Conservation (phyloP, 2,888 invertebrate species). For the Erynnis tages region DNA sequence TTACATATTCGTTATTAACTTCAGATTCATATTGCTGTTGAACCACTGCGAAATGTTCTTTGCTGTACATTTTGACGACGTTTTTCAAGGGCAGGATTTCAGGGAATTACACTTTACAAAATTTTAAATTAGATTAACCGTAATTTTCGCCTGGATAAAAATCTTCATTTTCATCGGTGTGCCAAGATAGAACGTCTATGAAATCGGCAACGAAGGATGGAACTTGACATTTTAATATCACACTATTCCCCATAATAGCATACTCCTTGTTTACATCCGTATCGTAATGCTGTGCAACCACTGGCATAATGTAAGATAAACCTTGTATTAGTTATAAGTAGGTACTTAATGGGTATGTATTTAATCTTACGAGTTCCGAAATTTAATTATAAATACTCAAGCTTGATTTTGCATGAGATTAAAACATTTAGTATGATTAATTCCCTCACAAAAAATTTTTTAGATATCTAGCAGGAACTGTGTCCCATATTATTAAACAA, state of each 20-base stretch:
- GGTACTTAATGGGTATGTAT: no score
- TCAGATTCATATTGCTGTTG: constrained; percentile 95
- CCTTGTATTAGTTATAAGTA: background rate
- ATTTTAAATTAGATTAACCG: constrained; percentile 63
- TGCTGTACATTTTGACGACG: no score
- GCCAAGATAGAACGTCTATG: constrained; percentile 90
- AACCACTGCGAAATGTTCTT: constrained; percentile 84
- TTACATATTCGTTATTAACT: constrained; percentile 95
- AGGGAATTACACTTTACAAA: constrained; percentile 15
- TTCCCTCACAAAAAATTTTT: no score
- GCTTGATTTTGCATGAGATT: no score
- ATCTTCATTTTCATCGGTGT: constrained; percentile 87
- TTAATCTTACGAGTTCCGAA: no score
- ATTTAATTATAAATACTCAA: no score
- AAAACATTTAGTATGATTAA: no score
- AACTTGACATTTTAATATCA: constrained; percentile 90
- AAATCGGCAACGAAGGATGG: constrained; percentile 94
- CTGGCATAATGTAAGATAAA: constrained; percentile 58
- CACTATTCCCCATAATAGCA: constrained; percentile 90
- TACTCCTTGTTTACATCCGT: constrained; percentile 93
- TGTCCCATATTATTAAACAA: no score
- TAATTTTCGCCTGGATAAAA: constrained; percentile 84
- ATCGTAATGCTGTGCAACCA: constrained; percentile 90
- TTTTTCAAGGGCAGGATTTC: no score
- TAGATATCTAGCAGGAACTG: no score